Percentiles rank a stretch among this genome's conserved stretches.
phyloP scores from a whole-genome alignment of 2,113 vertebrate species.

The Pangasianodon gigas region DNA sequence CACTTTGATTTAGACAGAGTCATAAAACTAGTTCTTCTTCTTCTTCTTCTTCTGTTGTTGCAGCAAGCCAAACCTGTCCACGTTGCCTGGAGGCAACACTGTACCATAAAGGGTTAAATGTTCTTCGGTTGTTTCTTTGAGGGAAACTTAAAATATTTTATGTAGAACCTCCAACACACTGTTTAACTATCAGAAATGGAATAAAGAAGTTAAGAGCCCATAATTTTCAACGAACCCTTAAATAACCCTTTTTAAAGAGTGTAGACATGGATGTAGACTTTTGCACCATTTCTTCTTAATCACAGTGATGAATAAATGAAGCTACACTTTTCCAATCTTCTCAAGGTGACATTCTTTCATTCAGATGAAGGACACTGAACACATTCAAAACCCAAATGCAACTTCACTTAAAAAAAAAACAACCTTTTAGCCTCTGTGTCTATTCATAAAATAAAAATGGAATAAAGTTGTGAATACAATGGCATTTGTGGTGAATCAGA shows the following conservation, averaged over 20 bases:
- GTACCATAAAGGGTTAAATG: background rate
- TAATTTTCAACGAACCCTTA: background rate
- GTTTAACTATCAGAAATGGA: background rate
- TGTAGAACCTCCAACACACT: background rate
- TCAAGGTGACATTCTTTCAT: conserved; percentile 46
- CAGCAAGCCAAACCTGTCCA: background rate
- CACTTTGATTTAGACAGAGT: background rate
- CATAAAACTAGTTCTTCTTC: background rate
- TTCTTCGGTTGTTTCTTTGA: background rate
- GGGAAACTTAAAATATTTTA: background rate
- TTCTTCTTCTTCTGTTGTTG: too few species aligned
- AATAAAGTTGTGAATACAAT: conserved; percentile 46
- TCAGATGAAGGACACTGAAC: conserved; percentile 45
- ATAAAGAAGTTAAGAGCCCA: background rate
- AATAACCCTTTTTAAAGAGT: background rate
- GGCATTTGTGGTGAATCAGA: conserved; percentile 37
- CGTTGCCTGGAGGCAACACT: too few species aligned
- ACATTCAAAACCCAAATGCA: conserved; percentile 44
- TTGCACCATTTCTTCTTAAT: conserved; percentile 3
- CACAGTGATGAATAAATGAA: conserved; percentile 38
- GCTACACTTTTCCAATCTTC: conserved; percentile 18
- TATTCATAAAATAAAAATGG: conserved; percentile 33
- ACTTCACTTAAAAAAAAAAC: conserved; percentile 28
- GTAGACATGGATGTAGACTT: background rate
- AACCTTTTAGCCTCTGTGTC: conserved; percentile 20